Evolutionary conservation across 2,888 invertebrate species (phyloP).

Genomic region (Aphodius granarius): DNA sequence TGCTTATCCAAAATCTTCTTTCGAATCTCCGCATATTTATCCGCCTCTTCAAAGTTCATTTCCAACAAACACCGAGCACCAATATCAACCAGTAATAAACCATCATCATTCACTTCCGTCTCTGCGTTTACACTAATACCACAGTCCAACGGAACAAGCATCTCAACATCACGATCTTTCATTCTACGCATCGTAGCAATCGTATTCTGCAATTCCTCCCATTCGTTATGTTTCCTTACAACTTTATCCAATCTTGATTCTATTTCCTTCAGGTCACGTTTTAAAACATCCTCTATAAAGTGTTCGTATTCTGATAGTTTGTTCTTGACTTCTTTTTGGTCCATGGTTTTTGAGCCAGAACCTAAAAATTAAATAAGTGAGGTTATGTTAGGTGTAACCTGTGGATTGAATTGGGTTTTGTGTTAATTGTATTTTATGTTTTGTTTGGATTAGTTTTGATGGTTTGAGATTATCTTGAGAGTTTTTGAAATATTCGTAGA

Average conservation of each 20-base stretch:
- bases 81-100: constrained; percentile 44
- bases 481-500: neutral
- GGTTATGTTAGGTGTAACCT: neutral
- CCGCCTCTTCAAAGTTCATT: constrained; percentile 50
- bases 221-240: constrained; percentile 43
- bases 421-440: neutral
- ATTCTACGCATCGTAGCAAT: constrained; percentile 41
- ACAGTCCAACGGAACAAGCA: constrained; percentile 40
- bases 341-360: constrained; percentile 13
- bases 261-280: constrained; percentile 47
- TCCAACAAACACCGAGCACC: constrained; percentile 49
- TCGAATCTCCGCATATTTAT: constrained; percentile 49
- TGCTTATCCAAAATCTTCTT: constrained; percentile 46
- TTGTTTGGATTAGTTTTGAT: neutral
- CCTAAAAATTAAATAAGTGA: neutral
- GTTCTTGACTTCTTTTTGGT: constrained; percentile 34
- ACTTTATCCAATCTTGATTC: constrained; percentile 41
- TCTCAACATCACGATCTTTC: constrained; percentile 42
- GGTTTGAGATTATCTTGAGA: neutral
- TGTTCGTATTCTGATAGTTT: constrained; percentile 47
- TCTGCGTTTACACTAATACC: constrained; percentile 43
- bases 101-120: constrained; percentile 42
- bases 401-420: neutral
- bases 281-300: constrained; percentile 49
- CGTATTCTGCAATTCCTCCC: constrained; percentile 48